Conservation (phyloP, 53 echinoderm and acorn worm genomes). For the Actinopyga echinites region DNA sequence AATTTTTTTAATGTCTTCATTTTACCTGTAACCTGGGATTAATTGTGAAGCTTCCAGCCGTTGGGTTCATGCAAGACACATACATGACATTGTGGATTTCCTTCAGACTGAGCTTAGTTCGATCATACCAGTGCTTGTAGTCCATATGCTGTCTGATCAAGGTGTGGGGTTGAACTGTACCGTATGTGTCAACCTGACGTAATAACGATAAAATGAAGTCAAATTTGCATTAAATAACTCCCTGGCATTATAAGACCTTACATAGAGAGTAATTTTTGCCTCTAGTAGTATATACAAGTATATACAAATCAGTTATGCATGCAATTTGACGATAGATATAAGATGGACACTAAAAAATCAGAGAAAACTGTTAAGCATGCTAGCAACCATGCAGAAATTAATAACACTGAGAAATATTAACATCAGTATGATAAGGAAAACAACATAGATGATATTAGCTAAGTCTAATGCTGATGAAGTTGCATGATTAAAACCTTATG, state of each 20-base stretch:
- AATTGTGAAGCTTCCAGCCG: slow-evolving; percentile 97
- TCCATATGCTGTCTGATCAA: slow-evolving; percentile 97
- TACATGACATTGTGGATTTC: slow-evolving; percentile 98
- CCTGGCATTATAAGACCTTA: neutral
- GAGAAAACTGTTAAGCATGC: too few species aligned
- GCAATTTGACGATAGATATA: too few species aligned
- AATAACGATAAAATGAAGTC: too few species aligned
- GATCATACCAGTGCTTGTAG: slow-evolving; percentile 97
- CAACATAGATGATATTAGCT: too few species aligned
- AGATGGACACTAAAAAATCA: too few species aligned
- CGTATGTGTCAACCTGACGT: slow-evolving; percentile 85
- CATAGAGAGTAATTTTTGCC: neutral
- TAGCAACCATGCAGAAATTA: too few species aligned
- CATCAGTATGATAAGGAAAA: too few species aligned
- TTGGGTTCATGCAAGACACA: slow-evolving; percentile 97
- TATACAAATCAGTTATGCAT: too few species aligned
- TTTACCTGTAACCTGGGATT: slow-evolving; percentile 85
- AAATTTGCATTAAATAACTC: neutral
- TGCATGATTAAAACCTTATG: too few species aligned
- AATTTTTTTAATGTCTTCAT: too few species aligned
- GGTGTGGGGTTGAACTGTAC: slow-evolving; percentile 91
- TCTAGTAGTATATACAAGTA: neutral
- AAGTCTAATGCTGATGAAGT: too few species aligned
- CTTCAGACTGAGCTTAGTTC: slow-evolving; percentile 82
- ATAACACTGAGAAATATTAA: too few species aligned